Base-by-base conservation (phyloP, 2,113 vertebrate species). In the Leptobrachium ailaonicum region DNA sequence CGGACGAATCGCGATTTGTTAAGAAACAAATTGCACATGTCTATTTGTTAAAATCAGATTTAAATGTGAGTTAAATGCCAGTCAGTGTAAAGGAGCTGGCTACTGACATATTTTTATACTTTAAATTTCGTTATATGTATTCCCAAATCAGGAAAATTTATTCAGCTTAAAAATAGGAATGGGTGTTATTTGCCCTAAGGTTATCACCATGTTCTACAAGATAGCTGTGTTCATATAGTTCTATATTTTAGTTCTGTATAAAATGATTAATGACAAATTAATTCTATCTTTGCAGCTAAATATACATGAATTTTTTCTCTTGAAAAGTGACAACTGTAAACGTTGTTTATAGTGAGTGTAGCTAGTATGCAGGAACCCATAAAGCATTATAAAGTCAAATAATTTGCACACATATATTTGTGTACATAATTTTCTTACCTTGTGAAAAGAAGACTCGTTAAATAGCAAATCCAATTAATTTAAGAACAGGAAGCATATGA, bases 251-350 rank as follows among this genome's bases (percentile, higher is more conserved):
- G 42, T 32, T 14, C 45, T 63, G 70, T 78, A 71, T n/a, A 71
- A 78, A 63, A 71, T 50, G 44, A 77, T 68, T 50, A 71, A 78
- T 78, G 76, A n/a, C 67, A 71, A 56, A 14, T 62, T 75, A 41
- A 2, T 50, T 71, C 56, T 41, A 32, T 45, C 56, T 62, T 2
- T 56, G 20, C 42, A 32, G n/a, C 9, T 70, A 58, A n/a, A 64
- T 62, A 6, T 2, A 43, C 43, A 63, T 64, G 41, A 58, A 68
- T 68, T n/a, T n/a, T 63, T 2, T 62, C 58, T 43, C 43, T 43
- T 78, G 54, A 60, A 71, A 71, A 58, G 66, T 77, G 75, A 69
- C 75, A 77, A 42, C 32, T 41, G 9, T 63, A 54, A 62, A 58
- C 41, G 32, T 56, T 71, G 62, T 12, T 70, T 62, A 14, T 45